These are phyloP conservation scores for Lerema accius DNA, from an alignment of 1,140 invertebrate species.

Conservation along the genomic window DNA sequence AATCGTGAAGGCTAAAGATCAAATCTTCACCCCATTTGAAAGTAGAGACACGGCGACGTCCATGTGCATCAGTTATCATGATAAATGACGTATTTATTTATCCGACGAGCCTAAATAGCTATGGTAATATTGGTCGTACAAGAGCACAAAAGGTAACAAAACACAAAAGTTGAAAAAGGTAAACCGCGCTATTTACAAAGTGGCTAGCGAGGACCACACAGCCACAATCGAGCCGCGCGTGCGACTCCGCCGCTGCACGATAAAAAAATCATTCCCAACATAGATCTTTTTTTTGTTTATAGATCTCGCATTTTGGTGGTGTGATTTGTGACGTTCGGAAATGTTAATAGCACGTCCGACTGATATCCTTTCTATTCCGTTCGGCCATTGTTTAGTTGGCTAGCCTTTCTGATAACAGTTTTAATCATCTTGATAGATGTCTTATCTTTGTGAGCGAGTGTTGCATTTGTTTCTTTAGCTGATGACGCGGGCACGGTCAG, in stretches of 20 bases:
- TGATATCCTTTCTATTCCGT: conserved; percentile 55
- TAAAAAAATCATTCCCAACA: conserved; percentile 79
- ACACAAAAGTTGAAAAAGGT: conserved; percentile 83
- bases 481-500: background rate
- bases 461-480: background rate
- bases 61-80: conserved; percentile 79
- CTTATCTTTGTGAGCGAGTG: conserved; percentile 11
- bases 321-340: conserved; percentile 82
- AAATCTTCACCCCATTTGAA: conserved; percentile 74
- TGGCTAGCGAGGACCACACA: conserved; percentile 82
- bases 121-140: conserved; percentile 82
- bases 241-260: conserved; percentile 71
- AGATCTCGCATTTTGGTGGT: conserved; percentile 80
- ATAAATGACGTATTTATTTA: conserved; percentile 83
- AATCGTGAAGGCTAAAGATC: conserved; percentile 69
- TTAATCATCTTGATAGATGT: conserved; percentile 20
- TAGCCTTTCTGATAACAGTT: conserved; percentile 25
- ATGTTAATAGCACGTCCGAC: conserved; percentile 71
- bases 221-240: conserved; percentile 81
- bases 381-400: conserved; percentile 38
- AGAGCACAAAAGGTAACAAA: conserved; percentile 83
- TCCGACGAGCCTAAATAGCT: conserved; percentile 82
- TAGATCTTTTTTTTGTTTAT: conserved; percentile 80
- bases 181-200: conserved; percentile 83
- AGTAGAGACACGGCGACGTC: conserved; percentile 62